Base-by-base conservation (phyloP, 2,888 invertebrate species). In the Exocentrus adspersus region DNA sequence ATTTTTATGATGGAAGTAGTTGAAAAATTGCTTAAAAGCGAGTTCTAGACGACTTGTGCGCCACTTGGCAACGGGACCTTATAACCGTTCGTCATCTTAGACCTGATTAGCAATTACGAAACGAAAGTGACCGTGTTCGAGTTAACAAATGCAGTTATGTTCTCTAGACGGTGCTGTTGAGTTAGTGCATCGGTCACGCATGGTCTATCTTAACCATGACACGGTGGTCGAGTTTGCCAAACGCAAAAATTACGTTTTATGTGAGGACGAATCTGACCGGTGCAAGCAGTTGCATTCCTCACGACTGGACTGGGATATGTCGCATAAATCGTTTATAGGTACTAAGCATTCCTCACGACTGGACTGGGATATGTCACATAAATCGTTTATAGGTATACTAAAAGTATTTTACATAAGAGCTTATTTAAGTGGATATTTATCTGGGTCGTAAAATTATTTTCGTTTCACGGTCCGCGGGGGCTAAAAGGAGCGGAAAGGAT, bases 161-260 rank as follows among this genome's bases (percentile, higher is more conserved):
- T n/a, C n/a, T n/a, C n/a, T n/a, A n/a, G n/a, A n/a, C n/a, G n/a
- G n/a, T n/a, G n/a, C n/a, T n/a, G n/a, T n/a, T n/a, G n/a, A n/a
- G n/a, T 65, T 63, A 67, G 67, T 67, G 68, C 71, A 68, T 65
- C 67, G 71, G 68, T 76, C 77, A 76, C 72, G 76, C 78, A 73
- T 76, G 67, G 64, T 68, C 66, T 73, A 41, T 73, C 73, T 77
- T 78, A 79, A 78, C 80, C 80, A 74, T 81, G 80, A 79, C 80
- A 80, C 69, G 71, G 53, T 77, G 70, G 62, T 73, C 75, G 74
- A 71, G 67, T 71, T 68, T 67, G 48, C 12, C 7, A 60, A 57
- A 60, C 42, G 42, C 43, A 48, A 52, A 46, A 57, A 52, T 57
- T 17, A 37, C 52, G 51, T 52, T 52, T 37, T 43, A 54, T 10